Base-by-base conservation (phyloP, 1,140 invertebrate genomes). In the Pachypeltis micranthus region DNA sequence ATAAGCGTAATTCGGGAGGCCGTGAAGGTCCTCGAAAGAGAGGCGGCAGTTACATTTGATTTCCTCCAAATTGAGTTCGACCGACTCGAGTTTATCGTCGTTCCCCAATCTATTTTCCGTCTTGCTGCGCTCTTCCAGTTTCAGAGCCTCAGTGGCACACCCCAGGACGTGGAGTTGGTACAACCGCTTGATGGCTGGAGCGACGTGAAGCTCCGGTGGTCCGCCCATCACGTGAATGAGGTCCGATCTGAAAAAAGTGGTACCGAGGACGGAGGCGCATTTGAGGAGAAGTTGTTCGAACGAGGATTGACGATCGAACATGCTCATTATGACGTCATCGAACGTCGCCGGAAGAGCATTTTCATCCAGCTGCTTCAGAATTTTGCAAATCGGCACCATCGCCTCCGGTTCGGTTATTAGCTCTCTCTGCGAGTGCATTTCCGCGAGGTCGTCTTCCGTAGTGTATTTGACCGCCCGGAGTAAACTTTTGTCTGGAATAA, bases 221-320 rank as follows among this genome's bases (percentile, higher is more conserved):
- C 71, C 70, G 58, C 76, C 70, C 71, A 83, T 73, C 7, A 84
- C 66, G 67, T 75, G 74, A 10, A 77, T 69, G 12, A 84, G 67
- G 76, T 83, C 81, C 31, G 72, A 71, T 65, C 81, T 74, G 12
- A 77, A 76, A 62, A 84, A 79, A 25, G 76, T 76, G 39, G 80
- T 78, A 0, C 83, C 83, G 2, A 84, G 71, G 0, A 83, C 77
- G 0, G 81, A 75, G 2, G 78, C 78, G 63, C 78, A 81, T 71
- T 84, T 84, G 1, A 84, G 66, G 1, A 84, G 63, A 59, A 81
- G 72, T 68, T 84, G 81, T 70, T 83, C 81, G 54, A 80, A 77
- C 0, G 80, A 76, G 2, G 75, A 78, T 56, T 84, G 69, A 0
- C 78, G 78, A 65, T 83, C 82, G 65, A 81, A 83, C 0, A 78